phyloP scores from a whole-genome alignment of 2,888 invertebrate species.

The Himalopsyche anomala region DNA sequence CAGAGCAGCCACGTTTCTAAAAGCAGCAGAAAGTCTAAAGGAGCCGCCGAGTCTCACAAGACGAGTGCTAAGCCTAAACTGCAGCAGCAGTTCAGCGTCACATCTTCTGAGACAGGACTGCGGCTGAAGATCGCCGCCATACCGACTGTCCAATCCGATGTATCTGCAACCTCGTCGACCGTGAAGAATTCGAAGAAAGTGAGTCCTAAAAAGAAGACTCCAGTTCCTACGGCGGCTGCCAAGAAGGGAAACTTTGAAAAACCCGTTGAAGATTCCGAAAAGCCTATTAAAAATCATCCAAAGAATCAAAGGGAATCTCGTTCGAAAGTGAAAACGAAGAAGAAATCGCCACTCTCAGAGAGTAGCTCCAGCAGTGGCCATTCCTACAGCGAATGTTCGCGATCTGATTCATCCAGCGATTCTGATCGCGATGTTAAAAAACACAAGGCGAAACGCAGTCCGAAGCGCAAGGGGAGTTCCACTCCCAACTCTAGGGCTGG shows the following conservation, averaged over 20 bases:
- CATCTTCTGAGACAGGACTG: constrained; percentile 78
- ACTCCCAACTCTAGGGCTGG: constrained; percentile 70
- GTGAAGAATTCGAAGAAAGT: constrained; percentile 52
- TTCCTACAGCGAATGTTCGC: constrained; percentile 71
- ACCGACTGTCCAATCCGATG: constrained; percentile 67
- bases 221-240: constrained; percentile 68
- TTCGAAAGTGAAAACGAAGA: constrained; percentile 60
- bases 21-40: constrained; percentile 68
- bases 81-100: constrained; percentile 77
- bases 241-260: constrained; percentile 68
- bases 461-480: constrained; percentile 41
- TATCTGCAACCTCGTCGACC: not conserved
- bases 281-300: constrained; percentile 62
- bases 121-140: constrained; percentile 80
- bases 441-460: constrained; percentile 22
- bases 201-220: constrained; percentile 67
- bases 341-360: constrained; percentile 69
- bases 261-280: constrained; percentile 59
- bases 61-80: constrained; percentile 68
- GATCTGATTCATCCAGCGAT: constrained; percentile 71
- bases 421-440: constrained; percentile 42
- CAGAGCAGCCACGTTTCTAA: constrained; percentile 70
- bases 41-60: constrained; percentile 48
- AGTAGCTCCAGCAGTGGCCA: constrained; percentile 75
- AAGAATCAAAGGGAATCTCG: constrained; percentile 61